Evolutionary conservation across 2,888 invertebrate species (phyloP), one percentile per base, ranked within the genome.

Genomic region (Aleiodes leptofemur): DNA sequence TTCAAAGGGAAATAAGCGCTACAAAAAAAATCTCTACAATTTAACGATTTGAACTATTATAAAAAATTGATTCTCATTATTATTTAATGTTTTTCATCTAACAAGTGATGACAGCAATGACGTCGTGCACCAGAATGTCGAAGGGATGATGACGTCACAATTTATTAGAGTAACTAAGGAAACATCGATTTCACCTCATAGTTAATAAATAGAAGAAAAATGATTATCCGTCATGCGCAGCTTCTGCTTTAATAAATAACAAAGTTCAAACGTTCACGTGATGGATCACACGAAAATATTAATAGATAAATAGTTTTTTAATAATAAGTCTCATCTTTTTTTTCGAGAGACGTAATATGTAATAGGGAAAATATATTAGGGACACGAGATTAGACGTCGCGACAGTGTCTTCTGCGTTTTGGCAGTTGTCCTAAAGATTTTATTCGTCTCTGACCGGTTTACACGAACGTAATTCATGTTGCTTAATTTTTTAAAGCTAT

Each of bases 271-370:
- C 16, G 61, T 48, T 56, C 70, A 69, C 69, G 73, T 57, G 72
- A 55, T 43, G 43, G 73, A 31, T 64, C 53, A 72, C 66, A 56
- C 23, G 56, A 5, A 16, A 61, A 75, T 73, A 64, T 69, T 53
- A 29, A 48, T n/a, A 71, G 14, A 69, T 8, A 57, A 73, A 56
- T 57, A 48, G 43, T 43, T 43, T 74, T 23, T 75, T 74, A 79
- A 78, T 79, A 77, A 80, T 78, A 77, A 34, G n/a, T 23, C 53
- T 23, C 53, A 13, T 70, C 61, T 43, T 75, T 48, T 72, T 43
- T 43, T 34, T 4, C 0, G 43, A 43, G 43, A 59, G 43, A 74
- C 43, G 14, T 14, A 31, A 48, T 8, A 64, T 16, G 43, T 16
- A 64, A 16, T 43, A 48, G 64, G 43, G 5, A 4, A 56, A 56